phyloP scores from a whole-genome alignment of 2,888 invertebrate species.

The Dinocampus coccinellae region DNA sequence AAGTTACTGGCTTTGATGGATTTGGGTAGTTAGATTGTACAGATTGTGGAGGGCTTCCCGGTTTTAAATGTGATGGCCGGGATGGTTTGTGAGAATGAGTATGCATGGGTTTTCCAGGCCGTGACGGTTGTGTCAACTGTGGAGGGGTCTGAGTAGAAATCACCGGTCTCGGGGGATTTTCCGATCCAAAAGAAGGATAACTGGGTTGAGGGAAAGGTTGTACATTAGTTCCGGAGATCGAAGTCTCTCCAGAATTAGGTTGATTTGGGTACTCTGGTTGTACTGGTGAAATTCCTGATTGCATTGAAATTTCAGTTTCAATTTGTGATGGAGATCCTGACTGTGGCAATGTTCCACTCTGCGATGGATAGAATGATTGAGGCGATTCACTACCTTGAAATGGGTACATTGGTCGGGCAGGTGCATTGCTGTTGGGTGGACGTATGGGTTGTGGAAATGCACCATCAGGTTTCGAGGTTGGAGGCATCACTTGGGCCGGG shows the following conservation, averaged over 20 bases:
- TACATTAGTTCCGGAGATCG: neutral
- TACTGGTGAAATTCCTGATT: conserved; percentile 43
- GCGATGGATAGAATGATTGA: conserved; percentile 30
- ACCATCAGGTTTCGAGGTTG: conserved; percentile 29
- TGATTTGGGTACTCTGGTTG: conserved; percentile 22
- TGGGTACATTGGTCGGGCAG: too few relatives aligned
- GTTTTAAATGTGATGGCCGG: too few relatives aligned
- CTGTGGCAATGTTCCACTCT: too few relatives aligned
- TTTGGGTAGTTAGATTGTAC: too few relatives aligned
- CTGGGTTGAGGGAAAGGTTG: neutral
- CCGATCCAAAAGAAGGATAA: conserved; percentile 30
- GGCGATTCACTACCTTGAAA: too few relatives aligned
- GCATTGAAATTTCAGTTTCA: neutral
- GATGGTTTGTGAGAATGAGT: too few relatives aligned
- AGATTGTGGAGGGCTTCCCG: too few relatives aligned
- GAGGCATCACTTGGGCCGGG: too few relatives aligned
- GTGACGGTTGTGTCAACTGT: too few relatives aligned
- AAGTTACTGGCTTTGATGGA: too few relatives aligned
- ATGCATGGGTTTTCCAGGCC: too few relatives aligned
- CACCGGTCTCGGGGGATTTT: conserved; percentile 35
- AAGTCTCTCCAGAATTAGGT: neutral
- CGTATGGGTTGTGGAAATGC: conserved; percentile 10
- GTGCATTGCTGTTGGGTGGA: too few relatives aligned
- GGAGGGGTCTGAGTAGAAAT: conserved; percentile 18
- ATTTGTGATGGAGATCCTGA: conserved; percentile 42